Conservation (phyloP, 2,888 invertebrate genomes). For the Horisme vitalbata region DNA sequence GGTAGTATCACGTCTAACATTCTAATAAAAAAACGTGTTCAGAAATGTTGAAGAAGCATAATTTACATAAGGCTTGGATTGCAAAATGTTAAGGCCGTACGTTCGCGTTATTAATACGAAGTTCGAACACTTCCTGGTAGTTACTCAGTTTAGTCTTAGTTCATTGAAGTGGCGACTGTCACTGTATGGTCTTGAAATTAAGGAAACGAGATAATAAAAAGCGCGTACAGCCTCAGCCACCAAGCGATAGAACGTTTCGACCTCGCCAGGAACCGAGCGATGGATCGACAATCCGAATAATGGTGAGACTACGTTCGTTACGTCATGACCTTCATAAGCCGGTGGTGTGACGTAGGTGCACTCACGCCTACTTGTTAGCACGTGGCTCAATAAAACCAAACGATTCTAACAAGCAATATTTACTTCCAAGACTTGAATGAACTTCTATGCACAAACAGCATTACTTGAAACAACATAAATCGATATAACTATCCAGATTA, state of each 20-base stretch:
- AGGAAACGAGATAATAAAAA: slow-evolving; percentile 55
- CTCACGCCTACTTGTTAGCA: slow-evolving; percentile 68
- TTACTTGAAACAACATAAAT: not conserved
- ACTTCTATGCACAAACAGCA: slow-evolving; percentile 4
- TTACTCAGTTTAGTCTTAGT: slow-evolving; percentile 47
- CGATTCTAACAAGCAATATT: slow-evolving; percentile 45
- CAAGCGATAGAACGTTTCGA: slow-evolving; percentile 61
- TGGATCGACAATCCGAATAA: slow-evolving; percentile 68
- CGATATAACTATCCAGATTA: not conserved
- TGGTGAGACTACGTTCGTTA: slow-evolving; percentile 65
- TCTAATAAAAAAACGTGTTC: slow-evolving; percentile 16
- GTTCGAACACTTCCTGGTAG: slow-evolving; percentile 44
- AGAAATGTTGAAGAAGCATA: slow-evolving; percentile 32
- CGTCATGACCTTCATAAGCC: slow-evolving; percentile 75
- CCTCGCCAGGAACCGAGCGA: slow-evolving; percentile 68
- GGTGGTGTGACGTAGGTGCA: slow-evolving; percentile 64
- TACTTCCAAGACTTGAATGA: slow-evolving; percentile 39
- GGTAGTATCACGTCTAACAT: slow-evolving; percentile 4
- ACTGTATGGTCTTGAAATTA: slow-evolving; percentile 47
- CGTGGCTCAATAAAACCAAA: slow-evolving; percentile 58
- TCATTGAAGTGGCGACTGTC: slow-evolving; percentile 41
- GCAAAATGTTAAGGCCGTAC: slow-evolving; percentile 44
- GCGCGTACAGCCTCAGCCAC: slow-evolving; percentile 56
- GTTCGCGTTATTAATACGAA: slow-evolving; percentile 37
- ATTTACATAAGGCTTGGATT: slow-evolving; percentile 39